Evolutionary conservation across 2,888 invertebrate genomes (phyloP), one percentile per base, ranked within the genome.

Genomic region (Tenthredo mesomela): DNA sequence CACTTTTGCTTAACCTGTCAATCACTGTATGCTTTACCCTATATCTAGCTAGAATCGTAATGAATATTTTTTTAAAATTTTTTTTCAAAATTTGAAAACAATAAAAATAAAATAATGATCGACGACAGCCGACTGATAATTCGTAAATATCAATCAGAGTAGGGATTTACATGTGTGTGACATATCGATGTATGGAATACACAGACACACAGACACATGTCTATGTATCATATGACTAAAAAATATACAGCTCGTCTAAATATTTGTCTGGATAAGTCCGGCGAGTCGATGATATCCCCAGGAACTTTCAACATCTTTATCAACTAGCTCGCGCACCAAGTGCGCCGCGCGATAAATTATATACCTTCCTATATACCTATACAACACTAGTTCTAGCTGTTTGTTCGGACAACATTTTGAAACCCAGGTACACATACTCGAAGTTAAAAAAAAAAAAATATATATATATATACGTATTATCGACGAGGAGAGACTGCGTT

Each of bases 291-390:
- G 71, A 77, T 77, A 77, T 77, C 18, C 54, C 77, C 77, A 77
- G 29, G 77, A 77, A 77, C 37, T 54, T 77, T 77, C 77, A 54
- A 77, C 77, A 54, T 77, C 77, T 54, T 77, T 77, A 77, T 77
- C 77, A 77, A 77, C 77, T 77, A 50, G 71, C 75, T 29, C 29
- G 21, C 73, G 12, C 73, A 15, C 15, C 50, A 18, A 47, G n/a
- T 33, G 33, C 29, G 33, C 29, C 33, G 33, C 15, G 47, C 54
- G 77, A 77, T 77, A 77, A 77, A 77, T 40, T 33, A 77, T n/a
- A 77, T 33, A 54, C 54, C 18, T 54, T n/a, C 7, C 9, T 54
- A 25, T 40, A 54, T 33, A 43, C 73, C 21, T 73, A 47, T 73
- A n/a, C n/a, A 71, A 71, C 40, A 37, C 71, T 71, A 2, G 15